Evolutionary conservation across 1,140 invertebrate genomes (phyloP).

Genomic region (Drosophila nasuta): DNA sequence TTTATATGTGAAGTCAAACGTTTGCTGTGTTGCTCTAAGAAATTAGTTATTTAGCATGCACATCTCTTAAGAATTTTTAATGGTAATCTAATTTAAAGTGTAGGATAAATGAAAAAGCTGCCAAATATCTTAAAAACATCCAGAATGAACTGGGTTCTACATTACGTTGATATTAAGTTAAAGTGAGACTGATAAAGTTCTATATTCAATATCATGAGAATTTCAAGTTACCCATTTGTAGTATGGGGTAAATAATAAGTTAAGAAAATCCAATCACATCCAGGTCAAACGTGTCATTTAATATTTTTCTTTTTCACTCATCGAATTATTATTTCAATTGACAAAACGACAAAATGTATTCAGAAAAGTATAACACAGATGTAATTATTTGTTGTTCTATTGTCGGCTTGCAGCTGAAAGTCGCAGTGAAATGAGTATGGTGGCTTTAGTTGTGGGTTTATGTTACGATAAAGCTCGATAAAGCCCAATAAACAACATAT

Average conservation of each 20-base stretch:
- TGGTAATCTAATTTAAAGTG: too few species aligned
- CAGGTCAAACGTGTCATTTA: too few species aligned
- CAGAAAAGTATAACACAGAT: background rate
- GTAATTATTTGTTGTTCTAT: slow-evolving; percentile 25
- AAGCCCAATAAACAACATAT: slow-evolving; percentile 44
- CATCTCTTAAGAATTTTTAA: too few species aligned
- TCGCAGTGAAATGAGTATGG: slow-evolving; percentile 22
- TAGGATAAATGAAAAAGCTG: too few species aligned
- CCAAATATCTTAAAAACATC: too few species aligned
- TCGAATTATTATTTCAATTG: background rate
- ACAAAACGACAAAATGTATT: background rate
- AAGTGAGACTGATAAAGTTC: too few species aligned
- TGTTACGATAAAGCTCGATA: slow-evolving; percentile 40
- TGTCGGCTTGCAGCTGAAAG: slow-evolving; percentile 8
- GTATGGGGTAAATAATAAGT: too few species aligned
- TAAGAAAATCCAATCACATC: too few species aligned
- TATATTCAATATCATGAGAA: too few species aligned
- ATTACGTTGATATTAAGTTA: too few species aligned
- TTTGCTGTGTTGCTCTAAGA: background rate
- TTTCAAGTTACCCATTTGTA: too few species aligned
- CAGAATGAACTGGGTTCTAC: too few species aligned
- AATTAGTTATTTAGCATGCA: background rate
- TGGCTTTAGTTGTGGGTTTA: slow-evolving; percentile 24
- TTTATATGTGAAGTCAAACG: background rate
- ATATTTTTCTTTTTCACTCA: background rate